Evolutionary conservation across 2,888 invertebrate species (phyloP), one percentile per base, ranked within the genome.

Genomic region (Halocaridina rubra): DNA sequence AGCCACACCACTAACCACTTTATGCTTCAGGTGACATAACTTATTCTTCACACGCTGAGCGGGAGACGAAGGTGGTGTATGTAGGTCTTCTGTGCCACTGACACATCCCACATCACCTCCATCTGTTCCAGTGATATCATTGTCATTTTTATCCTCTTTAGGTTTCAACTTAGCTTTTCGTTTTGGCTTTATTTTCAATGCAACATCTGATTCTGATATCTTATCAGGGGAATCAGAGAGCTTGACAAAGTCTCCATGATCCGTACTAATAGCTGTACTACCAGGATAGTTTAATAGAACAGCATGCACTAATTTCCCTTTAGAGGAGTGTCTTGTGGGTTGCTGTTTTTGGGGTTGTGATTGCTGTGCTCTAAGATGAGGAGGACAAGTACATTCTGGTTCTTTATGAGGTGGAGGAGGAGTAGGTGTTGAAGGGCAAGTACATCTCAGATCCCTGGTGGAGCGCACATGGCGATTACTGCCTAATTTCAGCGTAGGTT

Each of bases 41-140:
- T 82, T 86, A 24, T 86, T 79, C 39, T 81, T 86, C 29, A 86
- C 81, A 32, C 81, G 78, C n/a, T 81, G 81, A 33, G 86, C 86
- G 13, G 86, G 86, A 13, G 86, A 86, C 7, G 79, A 64, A 5
- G 74, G 74, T 24, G 74, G 79, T n/a, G 81, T 69, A 39, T 78
- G 19, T 10, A 61, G 39, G 8, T 30, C 72, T 4, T 77, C 74
- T 19, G 33, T 39, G 3, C 64, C 59, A 10, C 74, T 74, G 0
- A n/a, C 81, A 69, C 76, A 46, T 8, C 39, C 53, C 0, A 69
- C 32, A 27, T 81, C 33, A 19, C n/a, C 33, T 2, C 30, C 69
- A 8, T 69, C 78, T 39, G 69, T 77, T 27, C 78, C 61, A 24
- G 32, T 39, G n/a, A 61, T 29, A 13, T 71, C 78, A 57, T 85